Evolutionary conservation across 2,797 vertebrate species (phyloP), one percentile per base, ranked within the genome.

Genomic region (Pogoniulus pusillus): DNA sequence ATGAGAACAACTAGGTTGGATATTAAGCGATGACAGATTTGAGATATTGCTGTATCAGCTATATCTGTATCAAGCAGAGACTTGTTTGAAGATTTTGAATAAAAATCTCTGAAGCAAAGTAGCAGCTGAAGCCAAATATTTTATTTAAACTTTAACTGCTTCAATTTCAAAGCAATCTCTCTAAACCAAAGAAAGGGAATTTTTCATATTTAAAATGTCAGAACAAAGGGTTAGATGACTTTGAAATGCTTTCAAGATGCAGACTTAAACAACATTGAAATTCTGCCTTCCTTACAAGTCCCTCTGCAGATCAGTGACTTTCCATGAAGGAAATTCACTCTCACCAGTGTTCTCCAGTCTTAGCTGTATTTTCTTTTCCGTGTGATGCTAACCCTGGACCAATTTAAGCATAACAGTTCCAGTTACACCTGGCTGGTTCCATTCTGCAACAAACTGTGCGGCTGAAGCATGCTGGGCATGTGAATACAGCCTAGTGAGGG

Each of bases 21-120:
- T 64, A 79, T 51, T 53, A 60, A 16, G 26, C 60, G 34, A 76
- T 76, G 30, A 83, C 24, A 53, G 57, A 78, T 59, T 73, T 60
- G 53, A 79, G 73, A 55, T 79, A 68, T 35, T 83, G 16, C 34
- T 57, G 20, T 47, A 45, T 90, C 63, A 51, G 65, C 51, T 73
- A 69, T 63, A 78, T 24, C 10, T 53, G 17, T 68, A 59, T 81
- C 63, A 70, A 91, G 78, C 37, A 24, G 80, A 66, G 43, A 77
- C 16, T 75, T 22, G 15, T 91, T 92, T 79, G 87, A 89, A 87
- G 57, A 32, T 87, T 64, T 43, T 59, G 47, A 87, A 53, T 55
- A 11, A 19, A 74, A 69, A 34, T 68, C 12, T 8, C 37, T 41
- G 14, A 73, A 85, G n/a, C 45, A 47, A 85, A 70, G 20, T 23